Percentiles rank a stretch among this genome's conserved stretches.
phyloP scores from a whole-genome alignment of 2,888 invertebrate species.

The Hanleya hanleyi region DNA sequence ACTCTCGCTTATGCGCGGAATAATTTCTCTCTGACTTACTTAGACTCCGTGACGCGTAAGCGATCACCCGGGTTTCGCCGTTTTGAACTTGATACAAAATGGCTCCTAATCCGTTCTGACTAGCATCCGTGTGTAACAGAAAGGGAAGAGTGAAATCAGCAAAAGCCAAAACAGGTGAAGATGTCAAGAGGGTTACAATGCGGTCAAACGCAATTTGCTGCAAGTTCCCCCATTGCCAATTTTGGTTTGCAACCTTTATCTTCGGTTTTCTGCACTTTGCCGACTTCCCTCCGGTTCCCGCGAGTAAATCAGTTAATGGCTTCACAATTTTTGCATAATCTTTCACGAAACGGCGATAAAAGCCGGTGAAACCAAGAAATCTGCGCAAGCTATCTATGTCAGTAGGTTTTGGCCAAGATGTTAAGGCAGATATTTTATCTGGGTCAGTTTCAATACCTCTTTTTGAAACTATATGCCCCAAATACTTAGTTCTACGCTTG shows the following conservation, averaged over 20 bases:
- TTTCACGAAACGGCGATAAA: neutral
- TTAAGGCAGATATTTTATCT: neutral
- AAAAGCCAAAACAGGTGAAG: too few species aligned
- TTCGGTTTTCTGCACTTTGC: too few species aligned
- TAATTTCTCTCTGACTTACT: neutral
- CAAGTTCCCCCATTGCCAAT: too few species aligned
- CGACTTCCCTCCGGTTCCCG: too few species aligned
- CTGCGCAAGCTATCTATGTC: neutral
- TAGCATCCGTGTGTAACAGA: constrained; percentile 26
- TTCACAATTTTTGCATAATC: too few species aligned
- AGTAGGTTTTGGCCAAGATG: too few species aligned
- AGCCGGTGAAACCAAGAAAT: neutral
- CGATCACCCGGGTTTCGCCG: constrained; percentile 12
- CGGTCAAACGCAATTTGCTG: too few species aligned
- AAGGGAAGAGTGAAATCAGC: constrained; percentile 26
- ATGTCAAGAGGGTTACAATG: too few species aligned
- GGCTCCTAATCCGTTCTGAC: constrained; percentile 27
- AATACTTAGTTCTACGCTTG: too few species aligned
- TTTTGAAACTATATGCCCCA: neutral
- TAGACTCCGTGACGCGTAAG: constrained; percentile 17
- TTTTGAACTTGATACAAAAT: constrained; percentile 29
- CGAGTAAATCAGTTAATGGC: too few species aligned
- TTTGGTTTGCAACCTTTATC: too few species aligned
- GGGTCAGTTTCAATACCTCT: constrained; percentile 5
- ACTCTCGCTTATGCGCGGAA: constrained; percentile 3